Evolutionary conservation across 23 tunicate species (phyloP).

Genomic region (Corella eumyota): DNA sequence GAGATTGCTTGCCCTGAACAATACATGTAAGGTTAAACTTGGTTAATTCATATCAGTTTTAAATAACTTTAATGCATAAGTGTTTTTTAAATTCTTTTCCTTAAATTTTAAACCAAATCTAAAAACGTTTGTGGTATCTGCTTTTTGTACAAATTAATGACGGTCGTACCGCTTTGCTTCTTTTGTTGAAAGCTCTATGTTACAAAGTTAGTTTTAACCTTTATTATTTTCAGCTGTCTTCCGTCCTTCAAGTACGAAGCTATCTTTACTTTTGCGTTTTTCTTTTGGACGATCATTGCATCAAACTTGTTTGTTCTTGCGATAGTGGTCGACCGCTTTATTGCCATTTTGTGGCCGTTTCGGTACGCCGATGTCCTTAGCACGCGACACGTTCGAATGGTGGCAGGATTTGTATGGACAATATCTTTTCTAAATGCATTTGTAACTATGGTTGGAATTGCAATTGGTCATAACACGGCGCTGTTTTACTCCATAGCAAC

Average conservation of each 20-base stretch:
- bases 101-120: too few relatives aligned
- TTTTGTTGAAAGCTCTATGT: too few relatives aligned
- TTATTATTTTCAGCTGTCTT: constrained; percentile 57
- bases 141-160: too few relatives aligned
- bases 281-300: constrained; percentile 24
- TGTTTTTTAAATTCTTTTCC: background rate
- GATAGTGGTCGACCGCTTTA: constrained; percentile 58
- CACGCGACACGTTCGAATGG: constrained; percentile 24
- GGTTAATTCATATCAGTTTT: too few relatives aligned
- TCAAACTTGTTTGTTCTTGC: constrained; percentile 68
- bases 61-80: background rate
- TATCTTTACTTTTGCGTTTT: constrained; percentile 7
- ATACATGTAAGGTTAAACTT: constrained; percentile 32
- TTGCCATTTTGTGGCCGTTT: constrained; percentile 51
- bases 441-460: constrained; percentile 5
- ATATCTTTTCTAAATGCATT: constrained; percentile 24
- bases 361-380: constrained; percentile 35
- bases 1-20: constrained; percentile 18
- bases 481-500: constrained; percentile 20
- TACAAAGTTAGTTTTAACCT: too few relatives aligned
- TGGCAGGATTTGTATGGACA: constrained; percentile 29
- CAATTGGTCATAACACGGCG: constrained; percentile 1
- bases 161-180: too few relatives aligned
- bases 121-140: too few relatives aligned
- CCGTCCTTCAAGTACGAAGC: constrained; percentile 15